Evolutionary conservation across 2,888 invertebrate species (phyloP).

Genomic region (Agriopis aurantiaria): DNA sequence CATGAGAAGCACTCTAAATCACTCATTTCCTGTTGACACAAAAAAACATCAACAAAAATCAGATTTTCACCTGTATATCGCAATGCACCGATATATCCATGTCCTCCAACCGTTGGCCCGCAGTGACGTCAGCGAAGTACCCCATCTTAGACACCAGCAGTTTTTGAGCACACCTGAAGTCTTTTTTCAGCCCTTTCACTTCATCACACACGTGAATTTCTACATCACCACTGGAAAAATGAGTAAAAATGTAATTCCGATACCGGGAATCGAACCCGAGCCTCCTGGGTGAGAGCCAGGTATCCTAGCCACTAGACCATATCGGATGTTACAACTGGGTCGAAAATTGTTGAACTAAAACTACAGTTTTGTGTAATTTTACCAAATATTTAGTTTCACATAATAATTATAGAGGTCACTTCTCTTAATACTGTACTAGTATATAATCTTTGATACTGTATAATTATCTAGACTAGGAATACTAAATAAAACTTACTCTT

Average conservation of each 20-base stretch:
- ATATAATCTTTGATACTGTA: no score
- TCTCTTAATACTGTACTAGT: not conserved
- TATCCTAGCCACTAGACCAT: constrained; percentile 91
- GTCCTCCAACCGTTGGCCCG: constrained; percentile 93
- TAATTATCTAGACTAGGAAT: no score
- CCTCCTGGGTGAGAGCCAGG: constrained; percentile 90
- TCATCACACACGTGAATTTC: constrained; percentile 98
- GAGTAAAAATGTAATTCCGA: constrained; percentile 68
- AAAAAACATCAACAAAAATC: not conserved
- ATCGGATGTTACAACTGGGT: constrained; percentile 57
- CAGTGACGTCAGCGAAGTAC: constrained; percentile 96
- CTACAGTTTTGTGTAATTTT: not conserved
- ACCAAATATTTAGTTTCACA: not conserved
- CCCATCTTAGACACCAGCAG: constrained; percentile 96
- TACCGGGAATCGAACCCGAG: constrained; percentile 88
- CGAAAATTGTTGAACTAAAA: constrained; percentile 13
- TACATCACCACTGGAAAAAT: constrained; percentile 89
- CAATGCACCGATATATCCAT: constrained; percentile 99
- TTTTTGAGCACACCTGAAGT: constrained; percentile 95
- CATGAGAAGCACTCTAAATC: no score
- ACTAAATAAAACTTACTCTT: constrained; percentile 72
- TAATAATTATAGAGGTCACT: constrained; percentile 1
- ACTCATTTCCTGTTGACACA: no score
- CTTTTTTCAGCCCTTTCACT: constrained; percentile 94
- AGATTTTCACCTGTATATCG: constrained; percentile 91